Evolutionary conservation across 2,113 vertebrate species (phyloP), one percentile per base, ranked within the genome.

Genomic region (Otolemur garnettii): DNA sequence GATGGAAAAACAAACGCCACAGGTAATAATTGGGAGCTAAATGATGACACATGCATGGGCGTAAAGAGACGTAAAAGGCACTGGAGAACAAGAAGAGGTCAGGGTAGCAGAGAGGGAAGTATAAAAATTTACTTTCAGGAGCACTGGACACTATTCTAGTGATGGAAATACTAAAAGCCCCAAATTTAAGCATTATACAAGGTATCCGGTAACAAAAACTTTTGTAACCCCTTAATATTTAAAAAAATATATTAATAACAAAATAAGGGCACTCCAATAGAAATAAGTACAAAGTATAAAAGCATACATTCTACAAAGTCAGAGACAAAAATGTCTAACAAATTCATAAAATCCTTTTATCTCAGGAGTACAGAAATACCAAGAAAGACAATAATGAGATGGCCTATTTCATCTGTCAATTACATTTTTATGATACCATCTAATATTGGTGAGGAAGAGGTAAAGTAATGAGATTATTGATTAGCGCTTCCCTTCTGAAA

Each of bases 301-400:
- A 93, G 24, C 33, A 92, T 30, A 45, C 18, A 88, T 82, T 13
- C 35, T 75, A 60, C 77, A 75, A 53, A 86, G 75, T 62, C n/a
- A 84, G 28, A 90, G 57, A 92, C 22, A 87, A 87, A 91, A 92
- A 82, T 75, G 12, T 66, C 75, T 87, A 57, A 72, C 64, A 87
- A 80, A 87, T 5, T 95, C 33, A 68, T 21, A 55, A 81, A 68
- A 50, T 57, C 59, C 12, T 87, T 87, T 82, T 5, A 75, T 57
- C 15, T 75, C 57, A 74, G 22, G 68, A 59, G 9, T 66, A 66
- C 79, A 87, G 74, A 81, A 87, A 87, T 57, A 59, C 26, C 45
- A 74, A 81, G 55, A 50, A 50, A 59, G 75, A 88, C 0, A 19
- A 28, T 72, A 82, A 75, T 30, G 9, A 60, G 50, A 84, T 42